phyloP scores from a whole-genome alignment of 1,140 invertebrate genomes.

The Varroa destructor region DNA sequence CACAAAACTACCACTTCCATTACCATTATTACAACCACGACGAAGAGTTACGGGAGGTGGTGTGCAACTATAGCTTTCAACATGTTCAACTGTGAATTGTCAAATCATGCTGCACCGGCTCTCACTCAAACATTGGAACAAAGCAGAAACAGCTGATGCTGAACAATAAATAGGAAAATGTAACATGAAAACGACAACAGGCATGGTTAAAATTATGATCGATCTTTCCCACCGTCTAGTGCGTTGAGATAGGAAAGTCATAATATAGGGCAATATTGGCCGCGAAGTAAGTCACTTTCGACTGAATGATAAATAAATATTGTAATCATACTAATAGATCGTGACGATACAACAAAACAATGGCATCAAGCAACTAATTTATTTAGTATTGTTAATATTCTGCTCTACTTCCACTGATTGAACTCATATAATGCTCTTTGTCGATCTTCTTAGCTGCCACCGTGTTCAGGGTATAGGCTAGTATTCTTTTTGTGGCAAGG shows the following conservation, averaged over 20 bases:
- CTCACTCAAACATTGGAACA: conserved; percentile 6
- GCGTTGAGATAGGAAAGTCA: too few relatives aligned
- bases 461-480: conserved; percentile 26
- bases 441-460: not conserved
- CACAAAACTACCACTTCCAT: too few relatives aligned
- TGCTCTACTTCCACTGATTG: too few relatives aligned
- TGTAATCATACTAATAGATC: not conserved
- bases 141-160: not conserved
- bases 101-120: conserved; percentile 23
- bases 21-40: not conserved
- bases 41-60: conserved; percentile 28
- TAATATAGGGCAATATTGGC: too few relatives aligned
- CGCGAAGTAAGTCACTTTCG: too few relatives aligned
- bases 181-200: too few relatives aligned
- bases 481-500: not conserved
- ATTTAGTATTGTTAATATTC: too few relatives aligned
- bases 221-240: too few relatives aligned
- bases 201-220: too few relatives aligned
- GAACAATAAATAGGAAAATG: not conserved
- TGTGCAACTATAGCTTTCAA: conserved; percentile 28
- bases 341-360: not conserved
- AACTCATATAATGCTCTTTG: too few relatives aligned
- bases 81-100: conserved; percentile 27
- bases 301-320: not conserved
- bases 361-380: too few relatives aligned